Percentiles rank a stretch among this genome's conserved stretches.
Evolutionary conservation across 2,113 vertebrate species (phyloP).

Genomic region (Gopherus evgoodei): DNA sequence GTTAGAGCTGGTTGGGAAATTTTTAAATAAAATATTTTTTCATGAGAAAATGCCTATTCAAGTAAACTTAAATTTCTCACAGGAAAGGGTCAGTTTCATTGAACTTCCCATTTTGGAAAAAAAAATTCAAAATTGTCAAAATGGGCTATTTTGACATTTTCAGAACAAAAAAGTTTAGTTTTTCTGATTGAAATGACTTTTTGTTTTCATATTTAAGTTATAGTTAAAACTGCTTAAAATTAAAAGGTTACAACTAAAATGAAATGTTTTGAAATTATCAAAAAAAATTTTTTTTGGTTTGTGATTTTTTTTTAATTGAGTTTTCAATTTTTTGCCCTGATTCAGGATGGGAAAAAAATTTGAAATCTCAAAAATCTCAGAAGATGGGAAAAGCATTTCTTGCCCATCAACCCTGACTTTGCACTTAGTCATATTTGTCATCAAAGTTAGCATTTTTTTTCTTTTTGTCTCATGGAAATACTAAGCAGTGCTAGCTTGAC

Average conservation of each 20-base stretch:
- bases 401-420: not conserved
- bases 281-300: not conserved
- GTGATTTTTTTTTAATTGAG: not conserved
- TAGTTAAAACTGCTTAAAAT: not conserved
- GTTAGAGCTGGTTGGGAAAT: not conserved
- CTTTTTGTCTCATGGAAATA: not conserved
- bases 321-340: not conserved
- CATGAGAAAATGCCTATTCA: not conserved
- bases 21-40: not conserved
- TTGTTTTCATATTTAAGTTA: not conserved
- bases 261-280: not conserved
- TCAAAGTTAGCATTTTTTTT: not conserved
- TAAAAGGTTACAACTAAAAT: not conserved
- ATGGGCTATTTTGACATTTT: not conserved
- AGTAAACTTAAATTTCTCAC: not conserved
- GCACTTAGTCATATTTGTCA: not conserved
- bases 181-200: not conserved
- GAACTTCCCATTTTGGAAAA: not conserved
- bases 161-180: accelerated
- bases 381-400: not conserved
- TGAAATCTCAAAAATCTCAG: not conserved
- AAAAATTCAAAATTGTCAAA: not conserved
- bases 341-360: not conserved
- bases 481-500: not conserved
- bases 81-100: not conserved